Evolutionary conservation across 2,113 vertebrate species (phyloP), one percentile per base, ranked within the genome.

Genomic region (Epinephelus lanceolatus): DNA sequence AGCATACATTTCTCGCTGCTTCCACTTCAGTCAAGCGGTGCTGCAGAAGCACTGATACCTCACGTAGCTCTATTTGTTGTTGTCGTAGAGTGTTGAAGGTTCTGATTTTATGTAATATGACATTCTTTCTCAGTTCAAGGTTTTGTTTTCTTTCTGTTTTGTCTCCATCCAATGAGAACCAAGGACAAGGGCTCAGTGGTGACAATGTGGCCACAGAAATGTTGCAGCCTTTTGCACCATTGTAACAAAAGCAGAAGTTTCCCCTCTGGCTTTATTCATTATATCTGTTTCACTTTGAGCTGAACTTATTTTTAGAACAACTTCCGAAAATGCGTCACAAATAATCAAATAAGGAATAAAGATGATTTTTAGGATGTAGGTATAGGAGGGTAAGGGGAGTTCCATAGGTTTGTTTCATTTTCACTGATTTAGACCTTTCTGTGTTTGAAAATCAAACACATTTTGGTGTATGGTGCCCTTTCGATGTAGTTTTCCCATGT

Each of bases 341-440:
- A 19, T 7, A 37, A 25, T 27, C 56, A 78, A 67, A 80, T 73
- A 37, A 42, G 55, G 57, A 80, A 52, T 45, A 57, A 47, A 71
- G n/a, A 57, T 10, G 10, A 2, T 6, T 78, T 75, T 83, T 40
- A 27, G 49, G 27, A 25, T 62, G 2, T 71, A 49, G 6, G 11
- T 27, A 9, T 66, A 4, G 21, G 27, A 15, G 47, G 25, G 11
- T 14, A 12, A 8, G 47, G 17, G 27, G 19, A 21, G 27, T 78
- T 60, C 52, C 10, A 2, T n/a, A 1, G 15, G 4, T 51, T 65
- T 37, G 5, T 71, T 66, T 82, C 52, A 76, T 68, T 78, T 84
- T 79, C 53, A 78, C 30, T 23, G 7, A 71, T 33, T 60, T 23
- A 5, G 27, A 70, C 37, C 15, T 49, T 49, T 37, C 59, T 69